phyloP scores from a whole-genome alignment of 2,888 invertebrate species.

The Heliconius hortense region DNA sequence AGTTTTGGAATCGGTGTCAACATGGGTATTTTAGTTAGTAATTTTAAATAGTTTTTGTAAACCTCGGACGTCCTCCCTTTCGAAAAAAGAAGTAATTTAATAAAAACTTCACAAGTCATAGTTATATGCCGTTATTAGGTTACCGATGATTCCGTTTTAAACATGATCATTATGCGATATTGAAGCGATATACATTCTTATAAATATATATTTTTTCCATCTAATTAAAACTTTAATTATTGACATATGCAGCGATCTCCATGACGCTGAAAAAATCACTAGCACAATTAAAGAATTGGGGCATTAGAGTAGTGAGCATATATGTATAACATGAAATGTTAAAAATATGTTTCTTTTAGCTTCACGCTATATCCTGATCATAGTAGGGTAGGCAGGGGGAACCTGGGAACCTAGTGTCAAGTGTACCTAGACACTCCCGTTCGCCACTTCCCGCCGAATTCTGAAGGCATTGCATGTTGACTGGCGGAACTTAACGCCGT shows the following conservation, averaged over 20 bases:
- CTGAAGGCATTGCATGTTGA: too few species aligned
- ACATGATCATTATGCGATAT: background rate
- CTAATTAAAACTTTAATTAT: conserved; percentile 8
- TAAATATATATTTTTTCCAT: background rate
- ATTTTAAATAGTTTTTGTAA: too few species aligned
- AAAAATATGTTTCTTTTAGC: too few species aligned
- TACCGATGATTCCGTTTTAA: background rate
- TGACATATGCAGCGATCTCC: background rate
- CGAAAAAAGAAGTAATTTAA: background rate
- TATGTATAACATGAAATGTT: background rate
- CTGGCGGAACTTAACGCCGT: too few species aligned
- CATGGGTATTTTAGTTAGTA: too few species aligned
- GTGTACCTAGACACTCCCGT: too few species aligned
- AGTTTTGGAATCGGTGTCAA: too few species aligned
- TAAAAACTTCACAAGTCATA: background rate
- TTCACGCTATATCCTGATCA: too few species aligned
- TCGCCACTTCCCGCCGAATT: too few species aligned
- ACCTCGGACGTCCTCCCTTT: too few species aligned
- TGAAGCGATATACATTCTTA: background rate
- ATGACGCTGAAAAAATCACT: background rate
- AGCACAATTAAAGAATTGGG: conserved; percentile 9
- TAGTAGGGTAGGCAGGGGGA: too few species aligned
- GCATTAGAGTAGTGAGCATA: background rate
- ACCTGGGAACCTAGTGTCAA: background rate
- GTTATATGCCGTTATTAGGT: background rate